Evolutionary conservation across 2,797 vertebrate species (phyloP).

Genomic region (Avahi laniger): DNA sequence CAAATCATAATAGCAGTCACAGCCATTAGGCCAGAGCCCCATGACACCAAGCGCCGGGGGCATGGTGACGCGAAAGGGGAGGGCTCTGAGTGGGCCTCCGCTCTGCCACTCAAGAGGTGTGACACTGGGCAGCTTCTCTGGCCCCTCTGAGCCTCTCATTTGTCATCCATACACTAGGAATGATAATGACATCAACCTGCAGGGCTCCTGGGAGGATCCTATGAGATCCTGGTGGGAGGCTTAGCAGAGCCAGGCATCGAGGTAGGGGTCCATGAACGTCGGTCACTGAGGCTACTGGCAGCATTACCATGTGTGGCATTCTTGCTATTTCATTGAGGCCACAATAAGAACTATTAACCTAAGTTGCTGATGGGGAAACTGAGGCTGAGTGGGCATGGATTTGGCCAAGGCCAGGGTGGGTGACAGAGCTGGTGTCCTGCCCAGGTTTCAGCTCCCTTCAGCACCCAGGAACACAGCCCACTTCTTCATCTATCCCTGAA

Average conservation of each 20-base stretch:
- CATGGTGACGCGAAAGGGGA: background rate
- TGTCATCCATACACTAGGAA: background rate
- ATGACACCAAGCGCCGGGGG: background rate
- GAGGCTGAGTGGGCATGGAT: background rate
- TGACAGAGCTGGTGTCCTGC: background rate
- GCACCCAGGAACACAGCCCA: background rate
- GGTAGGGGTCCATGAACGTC: background rate
- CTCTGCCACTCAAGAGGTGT: background rate
- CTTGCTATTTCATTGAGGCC: background rate
- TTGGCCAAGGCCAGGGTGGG: background rate
- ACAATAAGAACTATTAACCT: background rate
- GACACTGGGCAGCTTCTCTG: background rate
- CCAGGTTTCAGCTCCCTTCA: background rate
- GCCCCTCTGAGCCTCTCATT: background rate
- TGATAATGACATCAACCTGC: background rate
- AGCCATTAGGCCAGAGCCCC: background rate
- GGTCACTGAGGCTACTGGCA: background rate
- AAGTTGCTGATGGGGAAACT: background rate
- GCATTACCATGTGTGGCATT: fast-evolving
- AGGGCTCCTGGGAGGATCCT: background rate
- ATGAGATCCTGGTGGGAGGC: background rate
- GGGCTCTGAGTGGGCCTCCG: background rate
- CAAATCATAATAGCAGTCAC: background rate
- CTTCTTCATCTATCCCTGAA: background rate
- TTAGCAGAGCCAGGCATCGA: background rate